Conservation (phyloP, 2,113 vertebrate species). For the Dinomys branickii region DNA sequence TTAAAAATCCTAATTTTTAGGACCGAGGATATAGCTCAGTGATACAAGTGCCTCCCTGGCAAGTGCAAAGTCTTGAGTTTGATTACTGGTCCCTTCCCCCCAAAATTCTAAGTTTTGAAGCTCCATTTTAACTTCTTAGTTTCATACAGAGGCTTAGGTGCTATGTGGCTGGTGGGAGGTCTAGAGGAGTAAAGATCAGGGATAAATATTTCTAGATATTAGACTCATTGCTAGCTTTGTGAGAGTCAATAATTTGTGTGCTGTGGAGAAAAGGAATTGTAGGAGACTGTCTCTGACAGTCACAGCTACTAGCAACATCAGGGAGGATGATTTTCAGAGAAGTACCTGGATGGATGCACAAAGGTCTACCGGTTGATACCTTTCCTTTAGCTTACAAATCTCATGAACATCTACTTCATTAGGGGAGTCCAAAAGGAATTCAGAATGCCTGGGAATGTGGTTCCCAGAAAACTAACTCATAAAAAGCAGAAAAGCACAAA, state of each 20-base stretch:
- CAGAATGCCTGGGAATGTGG: background rate
- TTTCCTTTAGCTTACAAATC: background rate
- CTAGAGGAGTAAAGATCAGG: background rate
- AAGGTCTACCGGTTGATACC: background rate
- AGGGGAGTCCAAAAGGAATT: background rate
- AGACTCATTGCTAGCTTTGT: background rate
- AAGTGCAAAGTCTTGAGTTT: no score
- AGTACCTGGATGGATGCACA: background rate
- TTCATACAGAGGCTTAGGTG: background rate
- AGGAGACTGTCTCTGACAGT: background rate
- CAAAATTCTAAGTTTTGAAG: background rate
- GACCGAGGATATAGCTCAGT: no score
- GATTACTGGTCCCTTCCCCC: no score
- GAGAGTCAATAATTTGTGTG: background rate
- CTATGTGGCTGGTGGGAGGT: background rate
- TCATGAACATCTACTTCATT: background rate
- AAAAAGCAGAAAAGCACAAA: background rate
- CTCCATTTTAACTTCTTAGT: background rate
- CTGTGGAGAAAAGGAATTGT: background rate
- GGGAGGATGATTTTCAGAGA: background rate
- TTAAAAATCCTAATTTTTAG: background rate
- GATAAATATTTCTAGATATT: background rate
- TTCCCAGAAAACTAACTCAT: background rate
- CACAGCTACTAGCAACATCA: background rate
- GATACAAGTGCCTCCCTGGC: no score